A percentile compares a stretch with the other conserved stretches of the same genome.
Evolutionary conservation across 2,113 vertebrate genomes (phyloP).

Genomic region (Trinectes maculatus): DNA sequence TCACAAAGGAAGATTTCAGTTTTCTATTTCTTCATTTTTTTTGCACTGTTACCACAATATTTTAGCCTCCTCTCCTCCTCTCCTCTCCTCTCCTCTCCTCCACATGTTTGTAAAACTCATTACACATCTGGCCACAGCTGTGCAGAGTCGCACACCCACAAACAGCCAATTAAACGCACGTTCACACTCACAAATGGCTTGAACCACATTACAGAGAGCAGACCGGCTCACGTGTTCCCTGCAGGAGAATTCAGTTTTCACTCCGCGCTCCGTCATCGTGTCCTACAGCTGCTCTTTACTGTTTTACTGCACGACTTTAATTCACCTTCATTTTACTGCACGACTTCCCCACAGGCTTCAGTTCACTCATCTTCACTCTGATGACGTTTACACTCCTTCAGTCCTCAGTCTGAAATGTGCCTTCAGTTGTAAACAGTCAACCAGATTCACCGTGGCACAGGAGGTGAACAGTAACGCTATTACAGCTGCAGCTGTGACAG

Average conservation of each 20-base stretch:
- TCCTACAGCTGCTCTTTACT: conserved; percentile 8
- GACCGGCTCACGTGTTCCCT: neutral
- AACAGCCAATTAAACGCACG: neutral
- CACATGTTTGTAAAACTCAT: conserved; percentile 35
- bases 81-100: neutral
- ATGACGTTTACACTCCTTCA: too few relatives aligned
- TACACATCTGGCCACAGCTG: conserved; percentile 46
- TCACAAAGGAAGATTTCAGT: too few relatives aligned
- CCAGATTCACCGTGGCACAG: too few relatives aligned
- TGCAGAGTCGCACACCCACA: conserved; percentile 3
- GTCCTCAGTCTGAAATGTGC: too few relatives aligned
- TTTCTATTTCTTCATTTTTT: too few relatives aligned
- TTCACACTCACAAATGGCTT: neutral
- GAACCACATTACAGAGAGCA: neutral
- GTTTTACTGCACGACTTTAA: neutral
- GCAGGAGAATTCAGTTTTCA: conserved; percentile 32
- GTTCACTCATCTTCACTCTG: too few relatives aligned
- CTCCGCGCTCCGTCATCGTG: conserved; percentile 24
- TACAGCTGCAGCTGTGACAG: too few relatives aligned
- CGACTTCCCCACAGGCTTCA: too few relatives aligned
- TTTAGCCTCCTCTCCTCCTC: conserved; percentile 8
- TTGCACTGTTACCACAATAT: too few relatives aligned
- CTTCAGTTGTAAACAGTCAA: too few relatives aligned
- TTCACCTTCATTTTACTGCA: too few relatives aligned
- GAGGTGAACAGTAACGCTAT: too few relatives aligned